Base-by-base conservation (phyloP, 1,140 invertebrate species). In the Aphaenogaster ashmeadi region DNA sequence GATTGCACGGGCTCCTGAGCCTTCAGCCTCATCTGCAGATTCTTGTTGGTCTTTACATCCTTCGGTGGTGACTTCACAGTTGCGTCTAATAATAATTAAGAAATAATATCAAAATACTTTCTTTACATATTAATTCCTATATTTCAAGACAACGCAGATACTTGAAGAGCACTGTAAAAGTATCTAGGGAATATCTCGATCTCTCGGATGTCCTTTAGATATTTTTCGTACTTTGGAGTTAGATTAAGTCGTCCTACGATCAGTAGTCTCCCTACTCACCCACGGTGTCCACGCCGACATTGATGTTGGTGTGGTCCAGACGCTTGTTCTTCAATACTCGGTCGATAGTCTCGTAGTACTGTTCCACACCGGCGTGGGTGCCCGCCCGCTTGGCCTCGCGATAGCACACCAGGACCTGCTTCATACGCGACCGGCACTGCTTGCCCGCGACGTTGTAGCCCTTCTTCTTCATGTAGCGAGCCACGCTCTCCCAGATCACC, bases 401-500 rank as follows among this genome's bases (percentile, higher is more conserved):
- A 79, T 96, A 96, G 78, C 95, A 95, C 6, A 96, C 93, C 6
- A 96, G 64, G 0, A 96, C 92, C 11, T 95, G 95, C 80, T 96
- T 95, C 93, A 96, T 96, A 21, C 95, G 90, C 1, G 95, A 95
- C 64, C 94, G 91, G 78, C 95, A 96, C 64, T 96, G 95, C 84
- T 95, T 95, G 0, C 90, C 94, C 7, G 90, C 91, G 3, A 95
- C 95, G 80, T 94, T 93, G 58, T 95, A 96, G 0, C 95, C 95
- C 47, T 96, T 96, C 58, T 95, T 95, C 21, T 89, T 93, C 94
- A 96, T 95, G 60, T 95, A 96, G 6, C 93, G 91, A 0, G 94
- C 94, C 2, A 96, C 89, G 64, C 93, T 95, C 13, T 95, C 95
- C 95, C 95, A 96, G 74, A 95, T 94, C 11, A 95, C 80, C 52